Evolutionary conservation across 2,797 vertebrate genomes (phyloP).

Genomic region (Acipenser transmontanus): DNA sequence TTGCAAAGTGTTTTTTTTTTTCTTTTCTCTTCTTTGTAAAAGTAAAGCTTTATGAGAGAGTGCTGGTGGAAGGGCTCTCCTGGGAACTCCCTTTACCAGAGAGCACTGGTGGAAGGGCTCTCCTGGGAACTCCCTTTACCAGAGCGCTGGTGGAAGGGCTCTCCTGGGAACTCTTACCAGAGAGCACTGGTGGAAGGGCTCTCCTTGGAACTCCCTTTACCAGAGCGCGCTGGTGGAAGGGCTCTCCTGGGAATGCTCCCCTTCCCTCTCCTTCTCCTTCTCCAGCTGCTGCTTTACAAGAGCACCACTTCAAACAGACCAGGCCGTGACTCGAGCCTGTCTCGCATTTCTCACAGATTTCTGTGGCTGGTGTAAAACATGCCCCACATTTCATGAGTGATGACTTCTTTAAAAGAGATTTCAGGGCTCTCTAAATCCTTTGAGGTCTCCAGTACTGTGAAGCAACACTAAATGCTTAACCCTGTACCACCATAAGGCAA

Average conservation of each 20-base stretch:
- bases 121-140: too few species aligned
- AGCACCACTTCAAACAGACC: slow-evolving; percentile 57
- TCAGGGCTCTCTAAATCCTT: not conserved
- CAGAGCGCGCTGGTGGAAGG: too few species aligned
- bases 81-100: too few species aligned
- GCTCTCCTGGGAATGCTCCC: slow-evolving; percentile 41
- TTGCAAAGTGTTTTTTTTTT: too few species aligned
- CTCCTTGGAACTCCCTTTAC: too few species aligned
- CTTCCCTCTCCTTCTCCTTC: slow-evolving; percentile 38
- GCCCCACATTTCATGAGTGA: slow-evolving; percentile 15
- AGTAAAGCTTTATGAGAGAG: too few species aligned
- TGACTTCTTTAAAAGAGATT: slow-evolving; percentile 1
- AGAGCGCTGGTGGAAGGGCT: too few species aligned
- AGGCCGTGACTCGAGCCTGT: slow-evolving; percentile 5
- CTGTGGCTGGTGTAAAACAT: slow-evolving; percentile 17
- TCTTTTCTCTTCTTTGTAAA: too few species aligned
- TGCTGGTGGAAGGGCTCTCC: too few species aligned
- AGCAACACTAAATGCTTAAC: slow-evolving; percentile 3
- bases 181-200: too few species aligned
- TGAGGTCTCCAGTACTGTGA: not conserved
- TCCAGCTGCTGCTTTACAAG: slow-evolving; percentile 69
- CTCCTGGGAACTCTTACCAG: too few species aligned
- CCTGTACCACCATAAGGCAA: not conserved
- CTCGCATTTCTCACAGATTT: slow-evolving; percentile 17
- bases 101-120: too few species aligned